A percentile compares a stretch with the other conserved stretches of the same genome.
Evolutionary conservation across 2,888 invertebrate genomes (phyloP).

Genomic region (Eupithecia tripunctaria): DNA sequence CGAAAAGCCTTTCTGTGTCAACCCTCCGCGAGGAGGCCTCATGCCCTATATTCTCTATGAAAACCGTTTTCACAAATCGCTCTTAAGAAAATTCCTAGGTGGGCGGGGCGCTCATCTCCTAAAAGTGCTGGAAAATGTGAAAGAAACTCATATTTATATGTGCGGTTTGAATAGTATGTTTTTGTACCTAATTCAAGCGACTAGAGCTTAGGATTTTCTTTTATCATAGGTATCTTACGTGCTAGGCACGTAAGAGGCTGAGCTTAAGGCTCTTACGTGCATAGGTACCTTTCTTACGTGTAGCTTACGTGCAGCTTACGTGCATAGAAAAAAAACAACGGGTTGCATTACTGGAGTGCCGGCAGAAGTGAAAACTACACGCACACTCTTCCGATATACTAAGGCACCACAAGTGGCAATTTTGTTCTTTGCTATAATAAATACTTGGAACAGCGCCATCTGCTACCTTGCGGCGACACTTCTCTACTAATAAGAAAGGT

Average conservation of each 20-base stretch:
- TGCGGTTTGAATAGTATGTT: neutral
- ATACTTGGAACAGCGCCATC: too few relatives aligned
- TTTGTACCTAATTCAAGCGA: neutral
- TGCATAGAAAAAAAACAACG: neutral
- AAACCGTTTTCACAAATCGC: constrained; percentile 64
- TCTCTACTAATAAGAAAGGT: too few relatives aligned
- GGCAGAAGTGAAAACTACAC: too few relatives aligned
- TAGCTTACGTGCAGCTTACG: too few relatives aligned
- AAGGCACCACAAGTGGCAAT: too few relatives aligned
- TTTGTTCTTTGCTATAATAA: too few relatives aligned
- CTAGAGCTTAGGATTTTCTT: neutral
- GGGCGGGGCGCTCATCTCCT: constrained; percentile 7
- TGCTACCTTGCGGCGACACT: too few relatives aligned
- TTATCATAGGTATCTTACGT: neutral
- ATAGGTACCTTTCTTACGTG: too few relatives aligned
- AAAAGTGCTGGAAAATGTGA: neutral
- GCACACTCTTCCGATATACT: too few relatives aligned
- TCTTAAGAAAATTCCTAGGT: constrained; percentile 44
- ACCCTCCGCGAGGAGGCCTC: constrained; percentile 62
- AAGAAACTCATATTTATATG: neutral
- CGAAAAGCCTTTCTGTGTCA: constrained; percentile 78
- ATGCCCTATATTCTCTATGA: constrained; percentile 75
- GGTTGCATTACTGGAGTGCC: too few relatives aligned
- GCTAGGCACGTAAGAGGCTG: too few relatives aligned
- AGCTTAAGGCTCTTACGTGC: too few relatives aligned